A percentile compares a stretch with the other conserved stretches of the same genome.
phyloP scores from a whole-genome alignment of 2,888 invertebrate genomes.

The Cataglyphis livida region DNA sequence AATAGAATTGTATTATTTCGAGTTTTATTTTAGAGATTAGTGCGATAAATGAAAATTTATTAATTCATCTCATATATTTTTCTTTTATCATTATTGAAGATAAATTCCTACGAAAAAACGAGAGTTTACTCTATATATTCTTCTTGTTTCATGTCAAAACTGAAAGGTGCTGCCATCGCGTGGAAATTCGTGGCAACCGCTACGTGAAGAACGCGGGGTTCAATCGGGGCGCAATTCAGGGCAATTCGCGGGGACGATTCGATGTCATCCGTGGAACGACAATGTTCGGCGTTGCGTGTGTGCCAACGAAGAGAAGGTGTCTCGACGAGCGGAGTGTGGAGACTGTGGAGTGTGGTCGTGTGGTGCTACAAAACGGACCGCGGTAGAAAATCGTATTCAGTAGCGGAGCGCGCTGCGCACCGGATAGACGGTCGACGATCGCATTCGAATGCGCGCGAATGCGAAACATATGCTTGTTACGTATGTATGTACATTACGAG shows the following conservation, averaged over 20 bases:
- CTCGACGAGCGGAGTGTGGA: slow-evolving; percentile 2
- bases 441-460: neutral
- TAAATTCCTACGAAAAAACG: neutral
- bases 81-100: neutral
- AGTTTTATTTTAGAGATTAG: neutral
- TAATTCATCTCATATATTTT: neutral
- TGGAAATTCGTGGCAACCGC: neutral
- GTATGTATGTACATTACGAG: neutral
- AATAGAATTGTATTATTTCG: neutral
- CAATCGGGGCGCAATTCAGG: neutral
- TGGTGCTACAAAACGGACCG: slow-evolving; percentile 29
- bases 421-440: neutral
- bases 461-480: neutral
- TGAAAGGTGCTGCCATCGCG: neutral
- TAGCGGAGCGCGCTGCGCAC: slow-evolving; percentile 43
- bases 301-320: slow-evolving; percentile 49
- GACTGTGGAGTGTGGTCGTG: slow-evolving; percentile 1
- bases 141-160: neutral
- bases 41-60: neutral
- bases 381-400: slow-evolving; percentile 31
- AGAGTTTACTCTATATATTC: neutral
- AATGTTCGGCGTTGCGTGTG: neutral
- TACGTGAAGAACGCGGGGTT: neutral
- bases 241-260: neutral
- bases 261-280: slow-evolving; percentile 12